Base-by-base conservation (phyloP, 2,888 invertebrate species). In the Cephus runcator region DNA sequence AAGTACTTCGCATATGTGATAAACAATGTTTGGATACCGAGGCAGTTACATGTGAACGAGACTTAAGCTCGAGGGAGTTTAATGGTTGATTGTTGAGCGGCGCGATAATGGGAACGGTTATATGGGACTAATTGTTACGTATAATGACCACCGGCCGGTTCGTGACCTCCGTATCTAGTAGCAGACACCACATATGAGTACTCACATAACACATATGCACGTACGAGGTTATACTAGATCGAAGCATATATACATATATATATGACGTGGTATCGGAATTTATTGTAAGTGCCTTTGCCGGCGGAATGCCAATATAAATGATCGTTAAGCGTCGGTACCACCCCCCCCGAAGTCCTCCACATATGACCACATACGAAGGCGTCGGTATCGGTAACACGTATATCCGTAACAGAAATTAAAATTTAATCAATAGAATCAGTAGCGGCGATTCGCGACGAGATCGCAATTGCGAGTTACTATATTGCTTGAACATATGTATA, bases 31-130 rank as follows among this genome's bases (percentile, higher is more conserved):
- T 56, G 56, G 56, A 56, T 56, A 56, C 23, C 69, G 2, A 11
- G 68, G 12, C 35, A 30, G 33, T 15, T 23, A 56, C 56, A 56
- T 56, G 23, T 23, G 71, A 77, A 75, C 75, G 56, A 69, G 77
- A 33, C 69, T 23, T 73, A 40, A 40, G 73, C 76, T 75, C 74
- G 56, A 36, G 40, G 30, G 69, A 34, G 76, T 74, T 81, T 81
- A 80, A 82, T 83, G 77, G 79, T 78, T 78, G 77, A 79, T 81
- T 80, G 78, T 73, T 69, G 69, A 78, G 77, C 76, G 78, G 76
- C 75, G 79, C 79, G 77, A 82, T 83, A 83, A 83, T 81, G 81
- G 81, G 75, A 81, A 81, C 78, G 80, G 73, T 77, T 79, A 73
- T 78, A 34, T 77, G 74, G 69, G 73, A 69, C 78, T 81, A 81